Percentiles rank a stretch among this genome's conserved stretches.
Conservation (phyloP, 2,113 vertebrate genomes). For the Scolopax mira region DNA sequence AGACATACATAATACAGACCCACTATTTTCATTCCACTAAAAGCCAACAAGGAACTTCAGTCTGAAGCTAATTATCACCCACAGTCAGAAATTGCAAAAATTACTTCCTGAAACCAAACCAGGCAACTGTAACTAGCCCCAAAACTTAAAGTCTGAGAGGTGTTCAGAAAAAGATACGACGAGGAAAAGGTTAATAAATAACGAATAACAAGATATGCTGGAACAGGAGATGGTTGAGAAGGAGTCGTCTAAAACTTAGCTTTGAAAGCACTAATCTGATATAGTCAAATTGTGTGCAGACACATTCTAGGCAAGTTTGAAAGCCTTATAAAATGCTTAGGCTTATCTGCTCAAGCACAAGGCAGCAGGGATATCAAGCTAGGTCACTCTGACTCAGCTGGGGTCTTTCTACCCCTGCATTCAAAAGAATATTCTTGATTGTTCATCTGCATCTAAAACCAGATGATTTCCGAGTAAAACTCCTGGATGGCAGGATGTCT, state of each 20-base stretch:
- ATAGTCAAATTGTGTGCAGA: background rate
- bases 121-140: background rate
- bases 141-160: background rate
- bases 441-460: background rate
- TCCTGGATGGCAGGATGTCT: background rate
- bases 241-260: background rate
- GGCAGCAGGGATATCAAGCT: background rate
- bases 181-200: background rate
- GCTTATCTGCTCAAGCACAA: background rate
- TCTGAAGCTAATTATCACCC: background rate
- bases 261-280: background rate
- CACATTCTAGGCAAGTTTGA: background rate
- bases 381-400: background rate
- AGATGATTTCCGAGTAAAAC: background rate
- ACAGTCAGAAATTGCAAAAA: background rate
- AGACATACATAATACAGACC: background rate
- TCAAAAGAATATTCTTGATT: background rate
- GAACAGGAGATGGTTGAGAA: background rate
- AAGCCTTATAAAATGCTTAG: background rate
- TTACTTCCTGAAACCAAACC: background rate
- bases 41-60: background rate
- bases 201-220: background rate
- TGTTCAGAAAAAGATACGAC: background rate
- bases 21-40: background rate
- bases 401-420: background rate